These are phyloP conservation scores for Bursaphelenchus okinawaensis DNA, from an alignment of 2,888 invertebrate genomes.

Conservation along the genomic window DNA sequence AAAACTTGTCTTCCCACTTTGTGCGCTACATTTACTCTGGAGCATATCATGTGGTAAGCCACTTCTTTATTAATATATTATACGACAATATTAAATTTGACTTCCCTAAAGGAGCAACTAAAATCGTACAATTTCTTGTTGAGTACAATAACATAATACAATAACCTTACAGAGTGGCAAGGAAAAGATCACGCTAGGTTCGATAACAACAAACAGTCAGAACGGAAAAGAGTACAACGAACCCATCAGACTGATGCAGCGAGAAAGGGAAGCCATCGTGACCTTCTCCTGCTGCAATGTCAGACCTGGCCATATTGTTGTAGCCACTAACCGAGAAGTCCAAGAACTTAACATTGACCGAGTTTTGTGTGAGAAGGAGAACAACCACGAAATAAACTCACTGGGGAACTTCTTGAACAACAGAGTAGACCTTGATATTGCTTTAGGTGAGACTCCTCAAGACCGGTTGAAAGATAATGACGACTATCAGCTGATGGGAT, in stretches of 20 bases:
- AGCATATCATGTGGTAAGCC: neutral
- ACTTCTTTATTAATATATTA: too few species aligned
- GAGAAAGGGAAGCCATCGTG: constrained; percentile 94
- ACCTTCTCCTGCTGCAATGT: constrained; percentile 71
- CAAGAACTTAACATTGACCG: constrained; percentile 74
- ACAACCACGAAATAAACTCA: constrained; percentile 7
- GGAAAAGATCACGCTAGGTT: neutral
- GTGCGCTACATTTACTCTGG: constrained; percentile 78
- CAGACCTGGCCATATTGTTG: constrained; percentile 75
- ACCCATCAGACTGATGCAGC: constrained; percentile 74
- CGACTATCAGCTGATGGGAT: constrained; percentile 49
- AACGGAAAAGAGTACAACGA: neutral
- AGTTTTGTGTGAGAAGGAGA: constrained; percentile 26
- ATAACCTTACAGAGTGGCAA: constrained; percentile 1
- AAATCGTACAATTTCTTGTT: too few species aligned
- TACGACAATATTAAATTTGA: too few species aligned
- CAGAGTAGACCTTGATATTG: constrained; percentile 90
- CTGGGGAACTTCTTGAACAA: constrained; percentile 81
- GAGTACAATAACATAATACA: too few species aligned
- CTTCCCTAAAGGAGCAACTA: too few species aligned
- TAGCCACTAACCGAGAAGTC: constrained; percentile 90
- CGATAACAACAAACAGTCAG: neutral
- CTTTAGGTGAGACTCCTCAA: constrained; percentile 55
- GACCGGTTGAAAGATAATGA: constrained; percentile 52
- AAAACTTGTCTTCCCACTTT: constrained; percentile 85